Conservation (phyloP, 1,140 invertebrate genomes). For the Coboldia fuscipes region DNA sequence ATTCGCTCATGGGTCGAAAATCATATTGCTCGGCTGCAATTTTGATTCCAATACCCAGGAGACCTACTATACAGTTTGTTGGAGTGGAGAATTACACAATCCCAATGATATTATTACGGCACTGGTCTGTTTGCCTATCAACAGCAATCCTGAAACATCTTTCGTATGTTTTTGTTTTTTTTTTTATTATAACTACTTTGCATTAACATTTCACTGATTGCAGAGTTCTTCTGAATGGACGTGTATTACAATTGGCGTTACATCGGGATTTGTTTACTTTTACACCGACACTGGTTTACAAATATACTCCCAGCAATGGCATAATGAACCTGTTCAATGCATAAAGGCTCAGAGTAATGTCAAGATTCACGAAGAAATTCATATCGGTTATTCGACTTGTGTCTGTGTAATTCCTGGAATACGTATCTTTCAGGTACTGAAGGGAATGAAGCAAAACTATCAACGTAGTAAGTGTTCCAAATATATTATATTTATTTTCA, state of each 20-base stretch:
- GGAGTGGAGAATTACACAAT: slow-evolving; percentile 27
- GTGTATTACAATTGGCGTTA: slow-evolving; percentile 71
- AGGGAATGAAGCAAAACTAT: slow-evolving; percentile 10
- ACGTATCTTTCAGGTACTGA: slow-evolving; percentile 39
- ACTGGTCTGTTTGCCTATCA: slow-evolving; percentile 26
- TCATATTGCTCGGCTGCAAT: slow-evolving; percentile 41
- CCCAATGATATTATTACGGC: slow-evolving; percentile 24
- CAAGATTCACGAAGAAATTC: slow-evolving; percentile 56
- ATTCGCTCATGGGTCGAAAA: slow-evolving; percentile 36
- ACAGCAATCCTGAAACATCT: slow-evolving; percentile 13
- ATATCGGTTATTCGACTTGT: slow-evolving; percentile 52
- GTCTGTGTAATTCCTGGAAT: slow-evolving; percentile 67
- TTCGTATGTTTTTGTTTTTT: background rate
- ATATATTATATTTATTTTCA: slow-evolving; percentile 1
- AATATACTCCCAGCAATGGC: slow-evolving; percentile 63
- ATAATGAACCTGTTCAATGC: slow-evolving; percentile 54
- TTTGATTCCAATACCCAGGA: slow-evolving; percentile 29
- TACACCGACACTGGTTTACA: slow-evolving; percentile 73
- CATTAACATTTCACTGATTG: background rate
- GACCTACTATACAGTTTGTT: slow-evolving; percentile 26
- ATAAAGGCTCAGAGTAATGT: slow-evolving; percentile 65
- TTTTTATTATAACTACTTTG: slow-evolving; percentile 1
- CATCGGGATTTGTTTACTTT: slow-evolving; percentile 63
- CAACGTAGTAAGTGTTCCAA: background rate
- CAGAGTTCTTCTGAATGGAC: slow-evolving; percentile 73